A percentile compares a stretch with the other conserved stretches of the same genome.
These are phyloP conservation scores for Eristalis intricaria DNA, from an alignment of 2,888 invertebrate species.

Conservation along the genomic window DNA sequence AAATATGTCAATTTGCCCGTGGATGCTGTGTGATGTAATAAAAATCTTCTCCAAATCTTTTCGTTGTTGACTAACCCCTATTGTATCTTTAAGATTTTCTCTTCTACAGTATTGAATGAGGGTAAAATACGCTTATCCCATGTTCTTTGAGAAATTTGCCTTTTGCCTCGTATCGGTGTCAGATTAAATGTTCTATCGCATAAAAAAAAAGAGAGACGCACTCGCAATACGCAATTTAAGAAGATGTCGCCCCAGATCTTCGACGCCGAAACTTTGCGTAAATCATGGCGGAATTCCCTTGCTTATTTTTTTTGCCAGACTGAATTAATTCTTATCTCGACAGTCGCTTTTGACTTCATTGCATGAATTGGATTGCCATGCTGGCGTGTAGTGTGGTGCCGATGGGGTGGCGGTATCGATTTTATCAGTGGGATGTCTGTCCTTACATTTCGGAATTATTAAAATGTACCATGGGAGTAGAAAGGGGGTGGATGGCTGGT, in stretches of 20 bases:
- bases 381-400: slow-evolving; percentile 1
- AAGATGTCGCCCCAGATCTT: slow-evolving; percentile 69
- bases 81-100: slow-evolving; percentile 63
- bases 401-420: slow-evolving; percentile 56
- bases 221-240: slow-evolving; percentile 63
- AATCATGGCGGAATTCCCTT: slow-evolving; percentile 69
- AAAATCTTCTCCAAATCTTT: slow-evolving; percentile 68
- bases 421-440: slow-evolving; percentile 63
- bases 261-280: slow-evolving; percentile 70
- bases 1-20: slow-evolving; percentile 71
- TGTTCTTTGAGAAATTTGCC: slow-evolving; percentile 61
- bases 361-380: slow-evolving; percentile 29
- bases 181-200: slow-evolving; percentile 70
- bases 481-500: slow-evolving; percentile 23
- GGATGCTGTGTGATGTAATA: slow-evolving; percentile 69
- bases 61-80: slow-evolving; percentile 64
- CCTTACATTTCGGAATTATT: slow-evolving; percentile 66
- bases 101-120: slow-evolving; percentile 46
- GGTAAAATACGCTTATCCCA: slow-evolving; percentile 37
- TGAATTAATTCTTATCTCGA: slow-evolving; percentile 70
- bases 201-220: slow-evolving; percentile 67
- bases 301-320: slow-evolving; percentile 34
- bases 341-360: slow-evolving; percentile 54
- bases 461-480: slow-evolving; percentile 50
- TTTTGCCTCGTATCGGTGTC: slow-evolving; percentile 69